These are phyloP conservation scores for Melieria omissa DNA, from an alignment of 2,888 invertebrate species.

Conservation along the genomic window DNA sequence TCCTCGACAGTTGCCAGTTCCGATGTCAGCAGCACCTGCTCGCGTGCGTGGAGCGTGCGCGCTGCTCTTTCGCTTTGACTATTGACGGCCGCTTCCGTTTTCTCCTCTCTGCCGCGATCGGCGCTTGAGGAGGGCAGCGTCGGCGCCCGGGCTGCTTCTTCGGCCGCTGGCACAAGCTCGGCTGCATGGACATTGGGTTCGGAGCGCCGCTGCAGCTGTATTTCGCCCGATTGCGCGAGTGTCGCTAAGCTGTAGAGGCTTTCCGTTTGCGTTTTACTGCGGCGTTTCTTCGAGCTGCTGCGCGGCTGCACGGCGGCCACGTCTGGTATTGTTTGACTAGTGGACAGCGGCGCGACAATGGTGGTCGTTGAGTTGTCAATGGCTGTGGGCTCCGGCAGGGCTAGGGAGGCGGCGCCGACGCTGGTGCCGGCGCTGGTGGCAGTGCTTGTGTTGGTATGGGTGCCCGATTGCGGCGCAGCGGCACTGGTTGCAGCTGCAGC, in stretches of 20 bases:
- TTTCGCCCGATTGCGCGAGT: conserved; percentile 49
- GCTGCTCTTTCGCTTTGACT: not conserved
- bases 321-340: conserved; percentile 42
- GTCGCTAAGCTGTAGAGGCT: conserved; percentile 58
- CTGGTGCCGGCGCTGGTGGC: conserved; percentile 38
- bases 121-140: not conserved
- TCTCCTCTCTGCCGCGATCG: not conserved
- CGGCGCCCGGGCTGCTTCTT: conserved; percentile 1
- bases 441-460: conserved; percentile 9
- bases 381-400: conserved; percentile 54
- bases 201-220: conserved; percentile 50
- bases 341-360: conserved; percentile 45
- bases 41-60: not conserved
- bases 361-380: conserved; percentile 55
- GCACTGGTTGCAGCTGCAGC: not conserved
- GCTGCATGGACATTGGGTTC: conserved; percentile 47
- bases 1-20: conserved; percentile 30
- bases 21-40: conserved; percentile 34
- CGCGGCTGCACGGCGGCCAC: conserved; percentile 44
- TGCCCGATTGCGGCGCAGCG: not conserved
- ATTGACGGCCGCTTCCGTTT: not conserved
- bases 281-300: conserved; percentile 38
- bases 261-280: conserved; percentile 49
- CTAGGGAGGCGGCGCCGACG: conserved; percentile 48
- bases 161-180: conserved; percentile 17